A percentile compares a stretch with the other conserved stretches of the same genome.
Conservation (phyloP, 64 coral and sea anemone genomes). For the Pocillopora damicornis region DNA sequence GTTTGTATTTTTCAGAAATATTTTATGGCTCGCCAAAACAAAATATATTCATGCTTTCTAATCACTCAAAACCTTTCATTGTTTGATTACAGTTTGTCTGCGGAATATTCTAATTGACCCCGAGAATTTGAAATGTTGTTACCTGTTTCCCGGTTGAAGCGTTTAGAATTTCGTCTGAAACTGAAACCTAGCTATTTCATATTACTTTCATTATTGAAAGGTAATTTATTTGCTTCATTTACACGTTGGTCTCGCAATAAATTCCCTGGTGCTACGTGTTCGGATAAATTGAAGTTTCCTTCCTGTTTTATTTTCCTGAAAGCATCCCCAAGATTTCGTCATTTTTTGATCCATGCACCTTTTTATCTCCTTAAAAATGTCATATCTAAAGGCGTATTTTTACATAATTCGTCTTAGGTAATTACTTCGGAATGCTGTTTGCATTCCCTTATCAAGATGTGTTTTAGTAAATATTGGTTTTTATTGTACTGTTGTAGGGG, state of each 20-base stretch:
- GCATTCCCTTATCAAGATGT: slow-evolving; percentile 11
- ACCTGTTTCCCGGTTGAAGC: neutral
- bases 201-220: neutral
- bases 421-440: slow-evolving; percentile 11
- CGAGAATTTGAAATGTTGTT: neutral
- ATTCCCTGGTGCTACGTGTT: neutral
- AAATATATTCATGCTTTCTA: slow-evolving; percentile 29
- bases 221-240: neutral
- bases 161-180: slow-evolving; percentile 8
- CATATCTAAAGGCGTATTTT: neutral
- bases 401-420: neutral
- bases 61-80: slow-evolving; percentile 13
- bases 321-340: neutral
- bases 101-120: slow-evolving; percentile 11
- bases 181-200: neutral
- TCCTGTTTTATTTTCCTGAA: neutral
- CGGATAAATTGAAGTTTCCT: neutral
- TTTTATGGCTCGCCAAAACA: neutral
- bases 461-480: slow-evolving; percentile 9
- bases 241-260: slow-evolving; percentile 2
- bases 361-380: neutral
- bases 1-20: slow-evolving; percentile 5
- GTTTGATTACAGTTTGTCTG: slow-evolving; percentile 1
- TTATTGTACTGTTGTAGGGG: neutral
- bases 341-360: neutral